Evolutionary conservation across 2,888 invertebrate genomes (phyloP), one percentile per base, ranked within the genome.

Genomic region (Hylaea fasciaria): DNA sequence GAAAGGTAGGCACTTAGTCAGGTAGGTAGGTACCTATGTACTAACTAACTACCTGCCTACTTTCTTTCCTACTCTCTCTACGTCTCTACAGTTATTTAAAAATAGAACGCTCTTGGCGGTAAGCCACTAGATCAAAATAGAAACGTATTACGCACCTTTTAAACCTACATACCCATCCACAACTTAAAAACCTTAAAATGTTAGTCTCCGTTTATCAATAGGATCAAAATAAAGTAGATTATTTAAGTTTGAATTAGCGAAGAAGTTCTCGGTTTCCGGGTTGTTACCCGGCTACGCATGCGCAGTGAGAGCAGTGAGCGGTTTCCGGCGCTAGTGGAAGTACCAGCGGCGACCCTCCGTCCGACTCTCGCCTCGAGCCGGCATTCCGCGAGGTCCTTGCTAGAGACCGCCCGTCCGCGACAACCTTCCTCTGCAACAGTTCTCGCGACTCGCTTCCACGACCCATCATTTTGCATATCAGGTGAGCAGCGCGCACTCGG

Each of bases 271-370:
- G 83, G 81, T 76, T 40, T 7, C 10, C 12, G 44, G 22, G 84
- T 84, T 83, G 86, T 78, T 78, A 69, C 74, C 74, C 64, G 67
- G 58, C 58, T 69, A 82, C 89, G 89, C 89, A 88, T 84, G 89
- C 89, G 89, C 82, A 12, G 12, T 62, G 67, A 52, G 69, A 74
- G 52, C 74, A 68, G 60, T 63, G 69, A 81, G 85, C 85, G 4
- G n/a, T 45, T 32, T 40, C 51, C 35, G 51, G 46, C 47, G 57
- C 41, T 43, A 29, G 47, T 37, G 52, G 47, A 32, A 39, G 17
- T 48, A 43, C 48, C 40, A 45, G 10, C 46, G 22, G 17, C 44
- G 49, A 11, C 37, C 39, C 50, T 57, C 37, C 39, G 57, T 57
- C 13, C 22, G 12, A 1, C n/a, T 37, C 4, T n/a, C 37, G 37